Evolutionary conservation across 2,797 vertebrate species (phyloP).

Genomic region (Clangula hyemalis): DNA sequence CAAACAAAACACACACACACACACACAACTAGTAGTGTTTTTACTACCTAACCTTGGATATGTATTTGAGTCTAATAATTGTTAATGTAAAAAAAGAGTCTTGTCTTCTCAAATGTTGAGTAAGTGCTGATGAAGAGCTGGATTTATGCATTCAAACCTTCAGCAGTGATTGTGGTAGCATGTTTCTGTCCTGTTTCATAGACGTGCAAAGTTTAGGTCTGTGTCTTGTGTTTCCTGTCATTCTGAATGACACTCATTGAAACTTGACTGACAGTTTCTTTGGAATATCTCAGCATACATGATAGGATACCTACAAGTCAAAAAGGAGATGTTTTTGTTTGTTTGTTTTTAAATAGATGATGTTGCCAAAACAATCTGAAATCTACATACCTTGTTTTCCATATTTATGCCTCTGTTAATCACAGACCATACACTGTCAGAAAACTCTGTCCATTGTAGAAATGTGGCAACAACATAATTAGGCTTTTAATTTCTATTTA

Average conservation of each 20-base stretch:
- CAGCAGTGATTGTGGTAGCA: neutral
- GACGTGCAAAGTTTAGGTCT: neutral
- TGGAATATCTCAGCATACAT: neutral
- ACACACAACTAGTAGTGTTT: neutral
- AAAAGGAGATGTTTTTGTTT: neutral
- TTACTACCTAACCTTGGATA: neutral
- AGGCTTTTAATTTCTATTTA: neutral
- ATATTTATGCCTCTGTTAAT: neutral
- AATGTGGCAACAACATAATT: neutral
- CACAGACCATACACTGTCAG: neutral
- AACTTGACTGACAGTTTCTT: neutral
- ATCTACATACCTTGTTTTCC: neutral
- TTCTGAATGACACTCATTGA: neutral
- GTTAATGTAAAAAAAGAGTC: neutral
- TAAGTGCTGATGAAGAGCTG: neutral
- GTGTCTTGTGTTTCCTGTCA: neutral
- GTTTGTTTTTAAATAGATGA: neutral
- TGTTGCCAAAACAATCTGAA: neutral
- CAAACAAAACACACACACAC: neutral
- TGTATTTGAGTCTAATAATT: neutral
- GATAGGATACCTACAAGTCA: neutral
- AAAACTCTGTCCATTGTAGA: neutral
- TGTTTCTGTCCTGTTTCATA: neutral
- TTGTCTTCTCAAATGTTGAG: neutral
- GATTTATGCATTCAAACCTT: neutral